Evolutionary conservation across 2,888 invertebrate genomes (phyloP), one percentile per base, ranked within the genome.

Genomic region (Melipona bicolor): DNA sequence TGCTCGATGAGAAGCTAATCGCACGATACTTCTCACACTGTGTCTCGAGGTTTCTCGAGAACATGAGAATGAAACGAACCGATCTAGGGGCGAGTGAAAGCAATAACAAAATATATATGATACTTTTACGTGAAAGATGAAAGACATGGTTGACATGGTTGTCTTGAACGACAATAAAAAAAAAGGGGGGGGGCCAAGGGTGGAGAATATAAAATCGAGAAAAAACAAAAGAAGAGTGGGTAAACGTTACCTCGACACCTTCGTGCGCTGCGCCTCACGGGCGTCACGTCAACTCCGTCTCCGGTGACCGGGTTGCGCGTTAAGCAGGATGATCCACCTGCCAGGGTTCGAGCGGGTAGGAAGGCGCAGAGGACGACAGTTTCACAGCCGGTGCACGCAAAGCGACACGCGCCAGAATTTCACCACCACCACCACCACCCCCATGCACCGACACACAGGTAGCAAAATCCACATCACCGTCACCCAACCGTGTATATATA

Each of bases 281-380:
- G 95, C 94, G 95, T 95, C 94, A 96, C 93, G 92, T 93, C 93
- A 94, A 96, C 95, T 92, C 96, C 96, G 93, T 96, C 96, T 93
- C 96, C 96, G 91, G 96, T 96, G 95, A 96, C 96, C 91, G 96
- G 96, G 93, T 96, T 96, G 95, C 96, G 96, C 95, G 95, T 95
- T 95, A 96, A 92, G 91, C 93, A 93, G 90, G 94, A 93, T 84
- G 90, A 89, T 91, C 93, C 93, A 92, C 94, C 94, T 94, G 93
- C 92, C 91, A 90, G 89, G 90, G 78, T 86, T 80, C 84, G 89
- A 83, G 83, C 82, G 84, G 77, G 86, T 80, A 75, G 83, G 80
- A 86, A 79, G 84, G 81, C 81, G 73, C 76, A 73, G 73, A 85
- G 85, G 82, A 82, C 77, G 86, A 81, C 81, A 82, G 83, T 83